Evolutionary conservation across 2,888 invertebrate genomes (phyloP).

Genomic region (Caenorhabditis sp.): DNA sequence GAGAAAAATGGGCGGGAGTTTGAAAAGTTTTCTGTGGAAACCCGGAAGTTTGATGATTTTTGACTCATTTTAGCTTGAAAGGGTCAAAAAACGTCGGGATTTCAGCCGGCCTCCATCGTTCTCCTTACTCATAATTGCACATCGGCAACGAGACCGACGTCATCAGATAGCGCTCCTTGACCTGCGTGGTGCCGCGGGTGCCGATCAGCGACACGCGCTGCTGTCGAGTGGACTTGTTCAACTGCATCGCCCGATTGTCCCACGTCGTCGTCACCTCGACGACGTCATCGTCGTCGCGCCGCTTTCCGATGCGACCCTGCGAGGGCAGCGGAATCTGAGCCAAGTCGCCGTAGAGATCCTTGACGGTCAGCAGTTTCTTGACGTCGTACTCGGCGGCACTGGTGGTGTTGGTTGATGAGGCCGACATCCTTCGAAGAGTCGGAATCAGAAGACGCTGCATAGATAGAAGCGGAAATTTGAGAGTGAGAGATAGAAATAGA

Average conservation of each 20-base stretch:
- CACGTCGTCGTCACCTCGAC: conserved; percentile 73
- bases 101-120: no score
- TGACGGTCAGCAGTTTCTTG: conserved; percentile 71
- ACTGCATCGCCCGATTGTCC: conserved; percentile 75
- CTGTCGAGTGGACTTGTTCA: conserved; percentile 72
- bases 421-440: conserved; percentile 45
- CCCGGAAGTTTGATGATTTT: neutral
- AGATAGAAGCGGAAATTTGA: neutral
- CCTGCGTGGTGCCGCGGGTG: conserved; percentile 46
- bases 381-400: conserved; percentile 70
- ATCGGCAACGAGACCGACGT: conserved; percentile 69
- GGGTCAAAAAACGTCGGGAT: no score
- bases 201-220: conserved; percentile 66
- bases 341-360: conserved; percentile 76
- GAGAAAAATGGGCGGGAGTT: no score
- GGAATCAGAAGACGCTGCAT: conserved; percentile 24
- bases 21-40: neutral
- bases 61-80: neutral
- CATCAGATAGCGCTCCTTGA: conserved; percentile 65
- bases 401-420: conserved; percentile 20
- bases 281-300: conserved; percentile 8
- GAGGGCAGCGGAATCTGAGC: conserved; percentile 73
- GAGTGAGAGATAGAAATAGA: no score
- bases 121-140: conserved; percentile 71
- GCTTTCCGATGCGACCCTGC: conserved; percentile 70